These are phyloP conservation scores for Sebastes vulpes DNA, from an alignment of 2,797 vertebrate species.

Conservation along the genomic window DNA sequence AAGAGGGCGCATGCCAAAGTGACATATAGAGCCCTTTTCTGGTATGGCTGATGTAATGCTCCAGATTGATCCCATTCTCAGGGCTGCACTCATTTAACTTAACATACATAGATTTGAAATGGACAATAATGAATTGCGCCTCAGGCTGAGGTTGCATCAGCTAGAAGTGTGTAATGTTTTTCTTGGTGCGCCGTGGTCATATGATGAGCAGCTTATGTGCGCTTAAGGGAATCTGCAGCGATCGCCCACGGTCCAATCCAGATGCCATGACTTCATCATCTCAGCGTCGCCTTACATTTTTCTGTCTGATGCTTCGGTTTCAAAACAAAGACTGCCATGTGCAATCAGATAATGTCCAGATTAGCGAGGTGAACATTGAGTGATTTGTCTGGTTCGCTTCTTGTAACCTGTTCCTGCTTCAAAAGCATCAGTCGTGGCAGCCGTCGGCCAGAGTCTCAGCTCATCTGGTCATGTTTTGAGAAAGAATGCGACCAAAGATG, in stretches of 20 bases:
- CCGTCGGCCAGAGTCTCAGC: neutral
- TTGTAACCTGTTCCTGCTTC: slow-evolving; percentile 27
- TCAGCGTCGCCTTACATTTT: neutral
- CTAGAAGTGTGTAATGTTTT: slow-evolving; percentile 37
- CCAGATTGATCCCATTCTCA: slow-evolving; percentile 15
- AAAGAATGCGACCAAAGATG: slow-evolving; percentile 35
- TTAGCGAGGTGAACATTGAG: neutral
- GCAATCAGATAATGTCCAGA: slow-evolving; percentile 31
- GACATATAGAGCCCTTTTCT: slow-evolving; percentile 12
- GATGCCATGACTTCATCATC: slow-evolving; percentile 44
- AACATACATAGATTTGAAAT: slow-evolving; percentile 9
- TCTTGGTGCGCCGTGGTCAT: slow-evolving; percentile 18
- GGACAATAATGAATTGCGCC: neutral
- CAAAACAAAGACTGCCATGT: slow-evolving; percentile 25
- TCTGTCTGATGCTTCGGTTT: neutral
- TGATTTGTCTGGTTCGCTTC: slow-evolving; percentile 14
- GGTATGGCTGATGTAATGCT: slow-evolving; percentile 35
- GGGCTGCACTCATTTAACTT: slow-evolving; percentile 13
- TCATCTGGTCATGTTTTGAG: slow-evolving; percentile 48
- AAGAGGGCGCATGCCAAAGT: slow-evolving; percentile 16
- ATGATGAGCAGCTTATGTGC: slow-evolving; percentile 61
- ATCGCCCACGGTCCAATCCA: slow-evolving; percentile 11
- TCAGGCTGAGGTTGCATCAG: slow-evolving; percentile 17
- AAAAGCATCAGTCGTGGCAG: slow-evolving; percentile 11
- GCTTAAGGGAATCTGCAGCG: slow-evolving; percentile 31